phyloP scores from a whole-genome alignment of 2,113 vertebrate species.

The Brachirus orientalis region DNA sequence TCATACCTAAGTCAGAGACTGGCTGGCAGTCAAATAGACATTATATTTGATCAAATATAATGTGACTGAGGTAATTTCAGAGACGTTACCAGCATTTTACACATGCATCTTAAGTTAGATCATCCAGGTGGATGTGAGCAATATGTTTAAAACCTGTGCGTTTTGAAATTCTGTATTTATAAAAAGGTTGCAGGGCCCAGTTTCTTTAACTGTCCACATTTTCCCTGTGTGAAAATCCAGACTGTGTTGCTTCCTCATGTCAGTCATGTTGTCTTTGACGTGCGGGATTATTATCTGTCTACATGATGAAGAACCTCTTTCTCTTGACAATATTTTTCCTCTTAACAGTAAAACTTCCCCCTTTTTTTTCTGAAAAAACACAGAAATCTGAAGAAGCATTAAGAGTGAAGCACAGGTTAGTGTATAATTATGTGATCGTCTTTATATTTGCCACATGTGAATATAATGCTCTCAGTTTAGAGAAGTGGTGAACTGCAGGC shows the following conservation, averaged over 20 bases:
- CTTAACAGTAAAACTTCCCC: conserved; percentile 31
- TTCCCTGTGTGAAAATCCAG: conserved; percentile 5
- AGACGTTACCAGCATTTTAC: not conserved
- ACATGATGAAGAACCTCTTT: conserved; percentile 16
- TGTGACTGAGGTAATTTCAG: not conserved
- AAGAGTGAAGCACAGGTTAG: conserved; percentile 24
- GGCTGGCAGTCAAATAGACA: not conserved
- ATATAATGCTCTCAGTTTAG: too few relatives aligned
- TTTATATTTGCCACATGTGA: too few relatives aligned
- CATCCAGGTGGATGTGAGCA: too few relatives aligned
- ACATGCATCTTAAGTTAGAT: too few relatives aligned
- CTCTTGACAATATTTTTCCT: conserved; percentile 7
- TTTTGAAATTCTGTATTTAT: too few relatives aligned
- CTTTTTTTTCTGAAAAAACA: conserved; percentile 17
- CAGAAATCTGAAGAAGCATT: conserved; percentile 21
- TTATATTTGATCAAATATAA: too few relatives aligned
- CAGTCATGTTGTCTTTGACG: conserved; percentile 76
- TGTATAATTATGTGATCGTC: conserved; percentile 7
- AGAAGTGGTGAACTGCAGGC: too few relatives aligned
- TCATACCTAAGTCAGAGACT: conserved; percentile 14
- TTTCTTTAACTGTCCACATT: too few relatives aligned
- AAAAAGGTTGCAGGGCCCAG: too few relatives aligned
- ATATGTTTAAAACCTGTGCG: too few relatives aligned
- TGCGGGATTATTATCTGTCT: conserved; percentile 50
- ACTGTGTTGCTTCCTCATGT: conserved; percentile 69